Evolutionary conservation across 2,797 vertebrate species (phyloP).

Genomic region (Myiotriccus ornatus): DNA sequence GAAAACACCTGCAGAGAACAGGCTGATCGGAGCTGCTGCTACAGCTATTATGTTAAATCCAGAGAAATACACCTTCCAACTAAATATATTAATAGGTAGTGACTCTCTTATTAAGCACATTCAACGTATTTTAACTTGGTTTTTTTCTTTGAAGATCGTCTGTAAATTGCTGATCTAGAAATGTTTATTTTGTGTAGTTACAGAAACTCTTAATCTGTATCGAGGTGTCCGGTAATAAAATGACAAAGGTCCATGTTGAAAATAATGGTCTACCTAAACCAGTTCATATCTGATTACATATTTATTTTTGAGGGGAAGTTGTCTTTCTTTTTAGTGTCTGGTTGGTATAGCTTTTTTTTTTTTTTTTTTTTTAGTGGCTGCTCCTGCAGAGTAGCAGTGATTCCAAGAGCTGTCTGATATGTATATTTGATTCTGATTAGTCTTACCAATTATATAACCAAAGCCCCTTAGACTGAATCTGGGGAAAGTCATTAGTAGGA

Average conservation of each 20-base stretch:
- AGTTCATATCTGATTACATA: not conserved
- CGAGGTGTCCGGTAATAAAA: not conserved
- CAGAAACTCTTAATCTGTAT: not conserved
- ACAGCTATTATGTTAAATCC: rapidly evolving
- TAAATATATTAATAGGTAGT: not conserved
- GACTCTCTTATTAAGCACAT: not conserved
- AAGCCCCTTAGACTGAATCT: not conserved
- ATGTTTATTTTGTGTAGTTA: not conserved
- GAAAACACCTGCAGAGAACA: not conserved
- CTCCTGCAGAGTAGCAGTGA: not conserved
- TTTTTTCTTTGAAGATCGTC: not conserved
- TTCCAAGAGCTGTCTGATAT: not conserved
- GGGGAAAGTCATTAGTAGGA: not conserved
- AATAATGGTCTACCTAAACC: not conserved
- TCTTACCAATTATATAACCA: not conserved
- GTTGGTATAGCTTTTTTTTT: not conserved
- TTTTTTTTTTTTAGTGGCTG: not conserved
- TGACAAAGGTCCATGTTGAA: not conserved
- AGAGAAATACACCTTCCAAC: not conserved
- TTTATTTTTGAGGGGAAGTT: not conserved
- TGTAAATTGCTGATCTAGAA: not conserved
- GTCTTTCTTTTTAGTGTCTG: not conserved
- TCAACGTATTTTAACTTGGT: not conserved
- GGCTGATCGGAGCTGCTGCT: not conserved
- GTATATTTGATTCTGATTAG: not conserved